These are phyloP conservation scores for Hippolais icterina DNA, from an alignment of 2,113 vertebrate species.

Conservation along the genomic window DNA sequence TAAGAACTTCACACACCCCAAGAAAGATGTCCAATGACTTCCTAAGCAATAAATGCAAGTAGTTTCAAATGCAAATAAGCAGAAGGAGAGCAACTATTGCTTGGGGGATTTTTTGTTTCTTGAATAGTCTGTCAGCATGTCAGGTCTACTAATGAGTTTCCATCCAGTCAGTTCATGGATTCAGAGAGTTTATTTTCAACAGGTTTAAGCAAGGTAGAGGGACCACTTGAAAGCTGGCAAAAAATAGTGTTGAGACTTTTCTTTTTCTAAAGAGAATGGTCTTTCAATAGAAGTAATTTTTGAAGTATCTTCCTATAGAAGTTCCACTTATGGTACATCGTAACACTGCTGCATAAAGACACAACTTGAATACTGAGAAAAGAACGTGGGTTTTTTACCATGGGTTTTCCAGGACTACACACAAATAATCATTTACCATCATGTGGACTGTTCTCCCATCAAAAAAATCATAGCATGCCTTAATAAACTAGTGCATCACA, in stretches of 20 bases:
- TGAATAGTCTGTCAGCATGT: not conserved
- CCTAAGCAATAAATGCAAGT: not conserved
- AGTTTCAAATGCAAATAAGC: not conserved
- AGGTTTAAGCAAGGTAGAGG: not conserved
- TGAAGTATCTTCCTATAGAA: not conserved
- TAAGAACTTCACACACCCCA: not conserved
- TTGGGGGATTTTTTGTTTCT: not conserved
- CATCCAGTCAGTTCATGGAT: not conserved
- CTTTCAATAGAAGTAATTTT: not conserved
- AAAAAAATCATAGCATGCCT: not conserved
- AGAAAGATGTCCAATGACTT: not conserved
- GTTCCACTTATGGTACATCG: not conserved
- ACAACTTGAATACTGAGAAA: not conserved
- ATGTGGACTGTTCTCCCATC: not conserved
- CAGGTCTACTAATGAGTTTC: not conserved
- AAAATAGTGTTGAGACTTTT: not conserved
- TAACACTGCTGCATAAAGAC: not conserved
- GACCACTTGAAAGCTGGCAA: not conserved
- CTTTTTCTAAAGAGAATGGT: not conserved
- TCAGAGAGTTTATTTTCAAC: not conserved
- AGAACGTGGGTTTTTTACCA: rapidly evolving
- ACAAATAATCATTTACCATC: not conserved
- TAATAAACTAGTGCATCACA: not conserved
- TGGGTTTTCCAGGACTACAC: not conserved
- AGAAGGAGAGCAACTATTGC: not conserved